A percentile compares a stretch with the other conserved stretches of the same genome.
These are phyloP conservation scores for Merops nubicus DNA, from an alignment of 2,113 vertebrate species.

Conservation along the genomic window DNA sequence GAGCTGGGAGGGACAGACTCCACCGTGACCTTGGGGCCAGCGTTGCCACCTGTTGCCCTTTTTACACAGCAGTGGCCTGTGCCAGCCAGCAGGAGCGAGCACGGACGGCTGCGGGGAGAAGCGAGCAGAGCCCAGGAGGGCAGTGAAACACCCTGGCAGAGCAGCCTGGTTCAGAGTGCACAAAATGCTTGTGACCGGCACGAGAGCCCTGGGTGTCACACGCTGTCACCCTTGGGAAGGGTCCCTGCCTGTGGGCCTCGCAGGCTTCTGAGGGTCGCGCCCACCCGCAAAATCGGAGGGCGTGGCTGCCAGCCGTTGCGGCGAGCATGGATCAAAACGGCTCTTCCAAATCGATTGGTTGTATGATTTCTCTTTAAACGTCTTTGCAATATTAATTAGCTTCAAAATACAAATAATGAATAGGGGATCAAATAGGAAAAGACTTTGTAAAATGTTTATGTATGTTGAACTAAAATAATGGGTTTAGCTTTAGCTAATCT, in stretches of 20 bases:
- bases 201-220: neutral
- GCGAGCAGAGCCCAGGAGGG: neutral
- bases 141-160: neutral
- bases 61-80: neutral
- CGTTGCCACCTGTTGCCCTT: constrained; percentile 37
- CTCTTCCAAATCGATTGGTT: neutral
- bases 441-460: neutral
- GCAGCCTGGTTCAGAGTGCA: neutral
- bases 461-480: neutral
- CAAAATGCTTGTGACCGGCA: neutral
- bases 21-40: neutral
- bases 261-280: too few species aligned
- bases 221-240: rapidly evolving
- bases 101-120: neutral
- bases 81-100: neutral
- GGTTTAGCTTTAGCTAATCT: neutral
- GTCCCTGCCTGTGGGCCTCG: neutral
- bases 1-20: neutral
- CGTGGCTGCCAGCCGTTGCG: neutral
- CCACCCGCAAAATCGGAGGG: too few species aligned
- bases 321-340: neutral
- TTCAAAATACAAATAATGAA: neutral
- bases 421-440: neutral
- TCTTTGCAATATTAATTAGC: neutral
- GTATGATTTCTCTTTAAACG: neutral